Conservation (phyloP, 1,140 invertebrate species). For the Pseudachorutes palmiensis region DNA sequence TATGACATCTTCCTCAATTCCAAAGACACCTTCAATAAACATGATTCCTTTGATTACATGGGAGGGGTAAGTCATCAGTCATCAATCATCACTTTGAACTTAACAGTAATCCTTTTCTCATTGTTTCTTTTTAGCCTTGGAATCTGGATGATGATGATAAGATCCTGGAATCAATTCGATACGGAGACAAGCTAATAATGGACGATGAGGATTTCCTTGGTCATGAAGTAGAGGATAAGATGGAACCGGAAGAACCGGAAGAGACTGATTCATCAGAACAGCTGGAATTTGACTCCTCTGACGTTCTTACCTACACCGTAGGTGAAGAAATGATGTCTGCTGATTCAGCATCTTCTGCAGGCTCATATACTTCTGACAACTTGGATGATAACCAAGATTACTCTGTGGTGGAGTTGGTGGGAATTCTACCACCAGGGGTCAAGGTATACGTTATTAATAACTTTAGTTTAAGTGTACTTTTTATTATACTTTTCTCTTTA, state of each 20-base stretch:
- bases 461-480: neutral
- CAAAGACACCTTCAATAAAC: neutral
- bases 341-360: conserved; percentile 1
- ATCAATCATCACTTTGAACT: neutral
- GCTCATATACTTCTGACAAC: conserved; percentile 22
- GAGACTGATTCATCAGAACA: neutral
- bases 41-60: neutral
- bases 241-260: neutral
- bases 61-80: no score
- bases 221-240: neutral
- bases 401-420: conserved; percentile 31
- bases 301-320: neutral
- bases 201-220: neutral
- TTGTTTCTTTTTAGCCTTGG: neutral
- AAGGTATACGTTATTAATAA: conserved; percentile 8
- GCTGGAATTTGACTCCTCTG: neutral
- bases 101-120: neutral
- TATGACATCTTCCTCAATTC: conserved; percentile 1
- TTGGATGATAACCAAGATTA: conserved; percentile 27
- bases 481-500: neutral
- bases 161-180: neutral
- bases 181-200: conserved; percentile 1
- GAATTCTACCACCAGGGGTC: conserved; percentile 27
- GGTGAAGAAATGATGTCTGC: neutral
- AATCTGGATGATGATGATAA: conserved; percentile 3